Evolutionary conservation across 2,888 invertebrate species (phyloP).

Genomic region (Nasonovia ribisnigri): DNA sequence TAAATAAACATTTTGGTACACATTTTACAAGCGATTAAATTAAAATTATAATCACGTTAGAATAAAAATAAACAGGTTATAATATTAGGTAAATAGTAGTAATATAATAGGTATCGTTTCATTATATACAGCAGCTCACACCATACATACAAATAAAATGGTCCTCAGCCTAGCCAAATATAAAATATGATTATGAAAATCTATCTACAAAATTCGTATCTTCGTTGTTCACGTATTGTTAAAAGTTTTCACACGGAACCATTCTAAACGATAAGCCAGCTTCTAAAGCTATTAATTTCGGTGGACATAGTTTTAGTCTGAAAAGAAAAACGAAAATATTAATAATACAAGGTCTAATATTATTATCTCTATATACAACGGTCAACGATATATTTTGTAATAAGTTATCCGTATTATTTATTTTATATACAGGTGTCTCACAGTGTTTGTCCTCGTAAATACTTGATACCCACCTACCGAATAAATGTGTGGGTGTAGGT

Average conservation of each 20-base stretch:
- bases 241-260: conserved; percentile 38
- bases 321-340: not conserved
- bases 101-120: conserved; percentile 3
- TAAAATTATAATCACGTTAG: not conserved
- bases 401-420: not conserved
- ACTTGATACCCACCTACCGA: not conserved
- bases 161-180: not conserved
- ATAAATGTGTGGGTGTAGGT: not conserved
- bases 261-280: conserved; percentile 60
- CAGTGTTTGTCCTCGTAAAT: no score
- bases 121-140: not conserved
- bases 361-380: not conserved
- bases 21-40: not conserved
- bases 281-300: conserved; percentile 46
- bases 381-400: not conserved
- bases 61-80: conserved; percentile 24
- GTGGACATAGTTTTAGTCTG: conserved; percentile 53
- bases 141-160: not conserved
- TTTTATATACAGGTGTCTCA: not conserved
- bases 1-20: not conserved
- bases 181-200: not conserved
- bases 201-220: not conserved
- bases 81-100: no score
- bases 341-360: not conserved
- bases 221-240: not conserved